Base-by-base conservation (phyloP, 2,113 vertebrate genomes). In the Chauna torquata region DNA sequence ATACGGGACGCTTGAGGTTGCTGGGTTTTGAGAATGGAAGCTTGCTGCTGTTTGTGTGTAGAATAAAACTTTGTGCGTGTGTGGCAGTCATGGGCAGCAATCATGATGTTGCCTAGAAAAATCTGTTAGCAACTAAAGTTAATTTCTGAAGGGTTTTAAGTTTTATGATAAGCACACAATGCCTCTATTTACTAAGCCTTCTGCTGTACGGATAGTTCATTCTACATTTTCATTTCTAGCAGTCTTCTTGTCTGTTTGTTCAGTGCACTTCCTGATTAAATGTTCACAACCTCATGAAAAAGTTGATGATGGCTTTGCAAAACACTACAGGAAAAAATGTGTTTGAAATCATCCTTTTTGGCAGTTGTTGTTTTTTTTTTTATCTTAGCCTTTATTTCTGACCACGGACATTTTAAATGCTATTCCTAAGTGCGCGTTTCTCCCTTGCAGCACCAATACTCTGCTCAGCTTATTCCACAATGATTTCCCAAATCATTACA, bases 401-500 rank as follows among this genome's bases (percentile, higher is more conserved):
- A 28, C 44, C 27, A 38, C 38, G 57, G 75, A 15, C 44, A 49
- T 38, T 36, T 77, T 8, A 61, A 59, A 36, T 28, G 20, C 57
- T 15, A 38, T 38, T 16, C 49, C 36, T 36, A 38, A 58, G 23
- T 12, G 40, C 45, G 32, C 16, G 14, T 72, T 62, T 49, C 14
- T 23, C n/a, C 57, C 58, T 23, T 49, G n/a, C 19, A 42, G 90
- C 94, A 90, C 94, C 92, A 55, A 69, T 95, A 44, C 69, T 81
- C 91, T 90, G 14, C 38, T 68, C 30, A 65, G 59, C 95, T 95
- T 90, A 65, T 71, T 84, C 75, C 88, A 79, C 88, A 92, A 93
- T 83, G 58, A 1, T 86, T 88, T 95, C 58, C 57, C n/a, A 22
- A 15, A 49, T 69, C 66, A 25, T 17, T 28, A 49, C 44, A 16